Evolutionary conservation across 2,797 vertebrate species (phyloP).

Genomic region (Mus minutoides): DNA sequence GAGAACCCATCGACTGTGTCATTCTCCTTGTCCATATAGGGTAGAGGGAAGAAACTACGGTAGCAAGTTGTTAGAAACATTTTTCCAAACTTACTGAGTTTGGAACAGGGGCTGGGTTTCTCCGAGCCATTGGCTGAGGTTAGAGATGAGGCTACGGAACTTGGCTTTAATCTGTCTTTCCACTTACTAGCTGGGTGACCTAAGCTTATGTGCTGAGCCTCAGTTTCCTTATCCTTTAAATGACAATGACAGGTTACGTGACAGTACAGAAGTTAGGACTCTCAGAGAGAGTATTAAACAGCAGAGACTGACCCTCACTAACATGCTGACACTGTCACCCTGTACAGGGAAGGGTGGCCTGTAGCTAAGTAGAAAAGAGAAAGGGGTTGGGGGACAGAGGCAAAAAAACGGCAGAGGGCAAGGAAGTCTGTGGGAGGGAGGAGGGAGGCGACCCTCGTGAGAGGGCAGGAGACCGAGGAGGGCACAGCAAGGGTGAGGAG

Average conservation of each 20-base stretch:
- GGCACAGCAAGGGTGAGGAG: accelerated
- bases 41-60: background rate
- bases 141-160: background rate
- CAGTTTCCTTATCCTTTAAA: background rate
- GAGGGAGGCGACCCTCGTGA: accelerated
- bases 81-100: background rate
- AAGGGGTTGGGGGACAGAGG: background rate
- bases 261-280: accelerated
- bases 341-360: background rate
- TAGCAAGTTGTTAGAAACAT: background rate
- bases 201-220: background rate
- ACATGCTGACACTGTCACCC: accelerated
- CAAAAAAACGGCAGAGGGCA: background rate
- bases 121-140: background rate
- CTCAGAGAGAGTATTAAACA: background rate
- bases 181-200: background rate
- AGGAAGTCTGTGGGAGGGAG: background rate
- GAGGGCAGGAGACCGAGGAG: background rate
- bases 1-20: background rate
- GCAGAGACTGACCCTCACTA: background rate
- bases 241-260: background rate
- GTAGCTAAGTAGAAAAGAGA: background rate
- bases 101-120: background rate
- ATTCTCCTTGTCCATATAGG: background rate
- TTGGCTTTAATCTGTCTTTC: background rate